Evolutionary conservation across 2,888 invertebrate genomes (phyloP), one percentile per base, ranked within the genome.

Genomic region (Syritta pipiens): DNA sequence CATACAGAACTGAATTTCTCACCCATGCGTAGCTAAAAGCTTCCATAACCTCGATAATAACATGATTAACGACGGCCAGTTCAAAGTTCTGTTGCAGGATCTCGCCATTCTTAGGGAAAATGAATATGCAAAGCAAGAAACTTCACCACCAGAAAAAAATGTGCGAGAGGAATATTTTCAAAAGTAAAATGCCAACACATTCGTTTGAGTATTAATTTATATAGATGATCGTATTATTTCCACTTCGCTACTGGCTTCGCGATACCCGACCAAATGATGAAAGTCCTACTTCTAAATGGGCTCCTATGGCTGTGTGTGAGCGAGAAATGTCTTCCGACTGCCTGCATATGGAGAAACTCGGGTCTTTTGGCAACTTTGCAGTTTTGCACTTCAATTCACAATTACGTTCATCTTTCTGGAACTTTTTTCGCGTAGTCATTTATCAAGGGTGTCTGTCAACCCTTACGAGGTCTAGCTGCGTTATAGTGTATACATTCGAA

Each of bases 331-430:
- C n/a, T n/a, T n/a, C n/a, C n/a, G 65, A 72, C 67, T 67, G 30
- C 42, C 37, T 72, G 65, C 77, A 77, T 77, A 77, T 77, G 77
- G 72, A 57, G 46, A 24, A 55, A 42, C 60, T 77, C 59, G 42
- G 42, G 55, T 19, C 24, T 48, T 72, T 77, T 77, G 77, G 77
- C 77, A 77, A 72, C 76, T 26, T 28, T 72, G 65, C 65, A 72
- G 72, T 59, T 77, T 77, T 77, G 65, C 77, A 71, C 72, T 77
- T 77, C 63, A 77, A 65, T 77, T 77, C 77, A 77, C 77, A 77
- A 77, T 77, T 71, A 51, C 48, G 37, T 62, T 24, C 12, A 9
- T 37, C 22, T 19, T 49, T 17, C 12, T 24, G 28, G 49, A 77
- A 72, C n/a, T 46, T 51, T 44, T 30, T 20, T n/a, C 63, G 14